A percentile compares a stretch with the other conserved stretches of the same genome.
Conservation (phyloP, 2,113 vertebrate species). For the Larimichthys crocea region DNA sequence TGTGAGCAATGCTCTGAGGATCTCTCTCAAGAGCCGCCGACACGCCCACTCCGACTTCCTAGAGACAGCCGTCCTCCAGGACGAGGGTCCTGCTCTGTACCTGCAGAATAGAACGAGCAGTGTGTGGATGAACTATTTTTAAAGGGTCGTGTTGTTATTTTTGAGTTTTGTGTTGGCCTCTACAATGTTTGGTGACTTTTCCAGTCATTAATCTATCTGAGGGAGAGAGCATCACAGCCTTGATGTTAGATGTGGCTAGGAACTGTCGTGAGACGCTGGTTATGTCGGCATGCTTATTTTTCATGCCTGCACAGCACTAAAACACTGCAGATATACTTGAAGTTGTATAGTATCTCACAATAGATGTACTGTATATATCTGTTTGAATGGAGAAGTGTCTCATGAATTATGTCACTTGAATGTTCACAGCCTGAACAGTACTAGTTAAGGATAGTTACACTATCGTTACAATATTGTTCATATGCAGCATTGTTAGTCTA, state of each 20-base stretch:
- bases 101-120: slow-evolving; percentile 64
- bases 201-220: slow-evolving; percentile 12
- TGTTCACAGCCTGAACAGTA: slow-evolving; percentile 14
- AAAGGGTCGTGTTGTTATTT: slow-evolving; percentile 30
- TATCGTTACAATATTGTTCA: not conserved
- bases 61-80: slow-evolving; percentile 76
- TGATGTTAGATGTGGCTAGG: slow-evolving; percentile 17
- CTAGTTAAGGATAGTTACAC: not conserved
- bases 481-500: not conserved
- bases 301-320: slow-evolving; percentile 21
- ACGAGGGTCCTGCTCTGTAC: slow-evolving; percentile 84
- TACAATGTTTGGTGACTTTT: slow-evolving; percentile 13
- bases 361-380: not conserved
- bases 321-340: slow-evolving; percentile 64
- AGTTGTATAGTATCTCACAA: slow-evolving; percentile 30
- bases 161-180: slow-evolving; percentile 24
- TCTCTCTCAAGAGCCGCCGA: slow-evolving; percentile 87
- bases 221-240: not conserved
- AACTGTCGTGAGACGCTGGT: slow-evolving; percentile 19
- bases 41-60: slow-evolving; percentile 85
- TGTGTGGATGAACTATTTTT: slow-evolving; percentile 15
- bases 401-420: not conserved
- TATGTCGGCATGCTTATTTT: slow-evolving; percentile 40
- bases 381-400: not conserved
- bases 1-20: slow-evolving; percentile 94